phyloP scores from a whole-genome alignment of 2,888 invertebrate genomes.

The Mythimna albipuncta region DNA sequence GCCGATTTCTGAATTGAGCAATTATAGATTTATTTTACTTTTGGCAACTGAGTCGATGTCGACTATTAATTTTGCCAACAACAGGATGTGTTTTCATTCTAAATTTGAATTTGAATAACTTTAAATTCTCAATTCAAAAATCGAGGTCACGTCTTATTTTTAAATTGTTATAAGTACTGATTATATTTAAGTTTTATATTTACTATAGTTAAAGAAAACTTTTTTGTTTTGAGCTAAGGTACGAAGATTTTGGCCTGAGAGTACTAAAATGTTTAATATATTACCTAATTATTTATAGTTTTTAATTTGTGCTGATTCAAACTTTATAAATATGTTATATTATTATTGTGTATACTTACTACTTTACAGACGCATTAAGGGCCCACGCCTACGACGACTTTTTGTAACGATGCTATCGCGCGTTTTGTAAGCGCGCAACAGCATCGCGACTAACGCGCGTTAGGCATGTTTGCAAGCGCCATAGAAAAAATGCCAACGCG shows the following conservation, averaged over 20 bases:
- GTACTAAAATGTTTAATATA: neutral
- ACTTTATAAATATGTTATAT: no score
- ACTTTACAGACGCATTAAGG: neutral
- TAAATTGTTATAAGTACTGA: conserved; percentile 4
- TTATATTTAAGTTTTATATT: conserved; percentile 10
- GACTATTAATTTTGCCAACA: no score
- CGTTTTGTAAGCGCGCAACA: no score
- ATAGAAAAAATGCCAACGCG: no score
- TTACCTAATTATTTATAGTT: neutral
- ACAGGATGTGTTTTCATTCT: neutral
- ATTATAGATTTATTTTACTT: neutral
- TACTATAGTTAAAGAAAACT: conserved; percentile 3
- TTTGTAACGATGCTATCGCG: no score
- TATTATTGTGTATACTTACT: neutral
- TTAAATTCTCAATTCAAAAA: neutral
- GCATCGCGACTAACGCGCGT: no score
- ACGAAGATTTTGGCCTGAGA: neutral
- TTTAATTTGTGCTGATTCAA: neutral
- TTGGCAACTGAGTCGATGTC: no score
- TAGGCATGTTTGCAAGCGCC: no score
- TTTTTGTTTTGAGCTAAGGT: neutral
- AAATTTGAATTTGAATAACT: neutral
- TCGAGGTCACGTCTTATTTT: neutral
- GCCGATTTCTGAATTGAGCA: neutral
- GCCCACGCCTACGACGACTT: no score